Conservation (phyloP, 2,113 vertebrate genomes). For the Vulpes lagopus region DNA sequence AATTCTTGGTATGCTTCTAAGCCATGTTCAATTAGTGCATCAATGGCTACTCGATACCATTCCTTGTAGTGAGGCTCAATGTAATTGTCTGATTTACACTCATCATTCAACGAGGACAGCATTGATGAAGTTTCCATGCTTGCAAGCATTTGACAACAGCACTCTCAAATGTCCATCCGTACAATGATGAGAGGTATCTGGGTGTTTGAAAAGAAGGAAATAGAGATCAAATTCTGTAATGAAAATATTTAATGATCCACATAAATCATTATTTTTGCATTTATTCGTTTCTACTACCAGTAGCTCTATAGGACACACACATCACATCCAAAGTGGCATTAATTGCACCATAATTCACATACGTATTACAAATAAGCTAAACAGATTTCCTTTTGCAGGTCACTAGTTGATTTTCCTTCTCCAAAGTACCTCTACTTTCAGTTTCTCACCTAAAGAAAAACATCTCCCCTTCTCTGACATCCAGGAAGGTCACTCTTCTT, state of each 20-base stretch:
- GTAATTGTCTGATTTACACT: conserved; percentile 91
- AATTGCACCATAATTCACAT: neutral
- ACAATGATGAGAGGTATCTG: conserved; percentile 78
- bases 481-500: neutral
- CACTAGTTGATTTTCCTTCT: neutral
- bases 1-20: conserved; percentile 92
- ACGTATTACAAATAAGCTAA: neutral
- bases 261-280: neutral
- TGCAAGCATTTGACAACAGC: conserved; percentile 53
- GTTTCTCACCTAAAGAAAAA: neutral
- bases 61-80: conserved; percentile 97
- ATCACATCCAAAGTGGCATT: neutral
- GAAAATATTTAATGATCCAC: neutral
- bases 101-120: conserved; percentile 94
- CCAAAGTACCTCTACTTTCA: neutral
- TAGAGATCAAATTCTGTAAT: neutral
- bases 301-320: neutral
- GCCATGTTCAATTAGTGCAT: conserved; percentile 91
- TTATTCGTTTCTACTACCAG: neutral
- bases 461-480: neutral
- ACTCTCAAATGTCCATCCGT: conserved; percentile 83
- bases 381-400: neutral
- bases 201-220: conserved; percentile 77
- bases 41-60: conserved; percentile 94
- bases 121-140: conserved; percentile 93